Conservation (phyloP, 1,140 invertebrate species). For the Ips nitidus region DNA sequence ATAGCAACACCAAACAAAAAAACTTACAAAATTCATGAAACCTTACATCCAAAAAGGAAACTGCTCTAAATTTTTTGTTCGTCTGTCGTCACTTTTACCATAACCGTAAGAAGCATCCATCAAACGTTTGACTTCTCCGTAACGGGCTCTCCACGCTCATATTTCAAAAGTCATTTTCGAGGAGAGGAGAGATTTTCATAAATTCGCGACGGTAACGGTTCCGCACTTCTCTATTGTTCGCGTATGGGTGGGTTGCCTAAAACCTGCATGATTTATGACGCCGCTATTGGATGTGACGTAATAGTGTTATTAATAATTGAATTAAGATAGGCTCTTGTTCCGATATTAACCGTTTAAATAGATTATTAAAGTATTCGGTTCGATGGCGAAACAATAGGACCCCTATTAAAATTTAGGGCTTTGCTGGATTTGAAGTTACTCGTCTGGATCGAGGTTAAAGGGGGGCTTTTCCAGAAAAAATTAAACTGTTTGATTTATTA, state of each 20-base stretch:
- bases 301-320: conserved; percentile 24
- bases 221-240: conserved; percentile 17
- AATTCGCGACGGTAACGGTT: conserved; percentile 16
- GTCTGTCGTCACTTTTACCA: too few species aligned
- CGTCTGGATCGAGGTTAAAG: too few species aligned
- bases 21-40: too few species aligned
- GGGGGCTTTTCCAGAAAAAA: too few species aligned
- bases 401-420: conserved; percentile 11
- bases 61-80: too few species aligned
- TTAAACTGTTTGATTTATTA: too few species aligned
- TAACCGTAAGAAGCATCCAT: conserved; percentile 5
- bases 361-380: conserved; percentile 25
- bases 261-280: conserved; percentile 27
- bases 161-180: conserved; percentile 23
- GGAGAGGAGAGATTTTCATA: conserved; percentile 17
- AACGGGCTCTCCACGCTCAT: neutral
- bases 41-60: too few species aligned
- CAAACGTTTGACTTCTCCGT: neutral
- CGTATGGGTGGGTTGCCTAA: conserved; percentile 12
- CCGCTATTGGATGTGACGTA: conserved; percentile 25
- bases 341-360: conserved; percentile 29
- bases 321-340: conserved; percentile 23
- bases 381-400: conserved; percentile 16
- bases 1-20: too few species aligned
- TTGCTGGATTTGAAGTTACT: neutral